Evolutionary conservation across 2,888 invertebrate genomes (phyloP).

Genomic region (Corbicula japonica): DNA sequence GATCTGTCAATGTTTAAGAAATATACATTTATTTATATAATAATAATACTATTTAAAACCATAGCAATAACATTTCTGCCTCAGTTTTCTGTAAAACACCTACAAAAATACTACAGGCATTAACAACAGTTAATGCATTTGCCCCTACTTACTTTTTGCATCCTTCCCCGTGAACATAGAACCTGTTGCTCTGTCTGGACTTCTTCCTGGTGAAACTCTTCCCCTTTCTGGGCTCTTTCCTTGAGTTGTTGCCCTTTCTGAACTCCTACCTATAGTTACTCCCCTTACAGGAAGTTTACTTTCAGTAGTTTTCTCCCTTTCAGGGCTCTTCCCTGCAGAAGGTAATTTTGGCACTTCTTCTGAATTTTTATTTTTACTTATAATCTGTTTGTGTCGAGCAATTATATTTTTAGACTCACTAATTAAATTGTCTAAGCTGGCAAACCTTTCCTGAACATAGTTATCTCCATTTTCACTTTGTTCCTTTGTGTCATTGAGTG

Average conservation of each 20-base stretch:
- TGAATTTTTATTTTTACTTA: slow-evolving; percentile 67
- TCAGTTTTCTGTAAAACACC: too few species aligned
- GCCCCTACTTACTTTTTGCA: background rate
- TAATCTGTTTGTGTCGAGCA: slow-evolving; percentile 70
- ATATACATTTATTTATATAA: too few species aligned
- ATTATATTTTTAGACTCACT: slow-evolving; percentile 72
- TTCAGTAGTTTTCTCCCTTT: slow-evolving; percentile 13
- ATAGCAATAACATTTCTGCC: too few species aligned
- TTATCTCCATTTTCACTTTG: slow-evolving; percentile 49
- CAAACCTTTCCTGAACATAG: slow-evolving; percentile 69
- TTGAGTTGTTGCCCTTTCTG: too few species aligned
- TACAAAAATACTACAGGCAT: too few species aligned
- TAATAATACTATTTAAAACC: too few species aligned
- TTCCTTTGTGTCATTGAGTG: slow-evolving; percentile 35
- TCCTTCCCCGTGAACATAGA: background rate
- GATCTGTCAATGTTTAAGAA: too few species aligned
- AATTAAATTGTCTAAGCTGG: slow-evolving; percentile 71
- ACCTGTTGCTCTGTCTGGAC: too few species aligned
- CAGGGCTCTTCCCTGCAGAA: slow-evolving; percentile 7
- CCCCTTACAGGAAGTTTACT: background rate
- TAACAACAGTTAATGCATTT: too few species aligned
- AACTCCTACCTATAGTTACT: too few species aligned
- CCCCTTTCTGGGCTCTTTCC: too few species aligned
- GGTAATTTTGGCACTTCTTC: slow-evolving; percentile 26
- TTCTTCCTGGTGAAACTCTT: too few species aligned